A percentile compares a stretch with the other conserved stretches of the same genome.
These are phyloP conservation scores for Leptarthrus brevirostris DNA, from an alignment of 2,888 invertebrate species.

Conservation along the genomic window DNA sequence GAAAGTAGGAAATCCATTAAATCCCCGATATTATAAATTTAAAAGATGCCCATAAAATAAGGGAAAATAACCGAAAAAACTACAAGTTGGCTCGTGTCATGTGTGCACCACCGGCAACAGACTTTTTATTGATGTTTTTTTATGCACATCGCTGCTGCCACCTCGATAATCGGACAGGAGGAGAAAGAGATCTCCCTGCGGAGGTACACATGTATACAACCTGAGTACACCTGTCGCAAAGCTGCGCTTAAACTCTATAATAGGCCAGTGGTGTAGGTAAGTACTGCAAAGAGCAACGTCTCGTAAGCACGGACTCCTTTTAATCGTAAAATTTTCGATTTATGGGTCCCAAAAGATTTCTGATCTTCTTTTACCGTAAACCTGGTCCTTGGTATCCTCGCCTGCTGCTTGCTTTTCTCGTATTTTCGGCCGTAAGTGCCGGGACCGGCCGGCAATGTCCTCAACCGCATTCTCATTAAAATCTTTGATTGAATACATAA, in stretches of 20 bases:
- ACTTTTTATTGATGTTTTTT: constrained; percentile 27
- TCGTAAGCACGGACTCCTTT: constrained; percentile 24
- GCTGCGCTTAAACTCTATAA: constrained; percentile 51
- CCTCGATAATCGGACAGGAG: constrained; percentile 32
- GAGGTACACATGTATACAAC: constrained; percentile 27
- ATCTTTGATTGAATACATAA: constrained; percentile 48
- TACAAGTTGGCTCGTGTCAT: constrained; percentile 44
- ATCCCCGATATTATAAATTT: constrained; percentile 34
- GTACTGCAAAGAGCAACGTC: constrained; percentile 14
- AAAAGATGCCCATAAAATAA: constrained; percentile 39
- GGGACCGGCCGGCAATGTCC: constrained; percentile 29
- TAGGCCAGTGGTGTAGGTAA: constrained; percentile 46
- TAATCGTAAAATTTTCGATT: constrained; percentile 45
- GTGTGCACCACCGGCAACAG: constrained; percentile 40
- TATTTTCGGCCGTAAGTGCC: constrained; percentile 23
- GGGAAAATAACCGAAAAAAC: constrained; percentile 14
- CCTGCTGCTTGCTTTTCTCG: constrained; percentile 16
- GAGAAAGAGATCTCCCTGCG: constrained; percentile 45
- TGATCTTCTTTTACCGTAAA: constrained; percentile 34
- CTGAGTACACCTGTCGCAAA: constrained; percentile 52
- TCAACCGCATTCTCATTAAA: constrained; percentile 43
- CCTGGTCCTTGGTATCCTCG: constrained; percentile 38
- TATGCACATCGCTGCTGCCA: constrained; percentile 23
- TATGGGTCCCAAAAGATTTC: constrained; percentile 39
- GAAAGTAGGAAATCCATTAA: constrained; percentile 36